phyloP scores from a whole-genome alignment of 2,797 vertebrate genomes.

The Oreonectes daqikongensis region DNA sequence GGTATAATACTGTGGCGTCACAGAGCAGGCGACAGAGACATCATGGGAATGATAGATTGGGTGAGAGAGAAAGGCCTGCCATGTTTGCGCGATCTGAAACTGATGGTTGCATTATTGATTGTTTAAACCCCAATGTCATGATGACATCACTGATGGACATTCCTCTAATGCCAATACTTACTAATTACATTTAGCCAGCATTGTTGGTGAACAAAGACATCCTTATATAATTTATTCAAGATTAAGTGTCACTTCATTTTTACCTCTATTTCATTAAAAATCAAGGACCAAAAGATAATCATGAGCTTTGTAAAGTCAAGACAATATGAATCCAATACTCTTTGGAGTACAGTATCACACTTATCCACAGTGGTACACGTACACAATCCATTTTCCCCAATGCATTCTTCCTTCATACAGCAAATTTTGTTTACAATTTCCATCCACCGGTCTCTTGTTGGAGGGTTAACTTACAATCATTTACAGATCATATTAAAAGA shows the following conservation, averaged over 20 bases:
- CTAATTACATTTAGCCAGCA: slow-evolving; percentile 34
- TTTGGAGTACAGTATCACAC: too few species aligned
- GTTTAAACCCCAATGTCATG: slow-evolving; percentile 42
- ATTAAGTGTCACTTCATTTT: not conserved
- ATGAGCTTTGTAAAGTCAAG: too few species aligned
- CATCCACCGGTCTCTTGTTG: too few species aligned
- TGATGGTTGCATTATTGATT: slow-evolving; percentile 37
- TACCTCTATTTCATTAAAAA: too few species aligned
- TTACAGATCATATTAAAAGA: too few species aligned
- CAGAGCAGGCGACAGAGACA: not conserved
- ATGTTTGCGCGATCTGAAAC: slow-evolving; percentile 30
- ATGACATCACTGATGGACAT: slow-evolving; percentile 12
- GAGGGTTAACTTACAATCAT: too few species aligned
- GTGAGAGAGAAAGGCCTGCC: slow-evolving; percentile 27
- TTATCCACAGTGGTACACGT: too few species aligned
- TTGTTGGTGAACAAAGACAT: slow-evolving; percentile 13
- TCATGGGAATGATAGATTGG: slow-evolving; percentile 55
- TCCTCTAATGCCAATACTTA: slow-evolving; percentile 4
- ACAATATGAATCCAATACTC: too few species aligned
- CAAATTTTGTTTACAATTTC: too few species aligned
- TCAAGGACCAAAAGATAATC: too few species aligned
- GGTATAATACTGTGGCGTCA: not conserved
- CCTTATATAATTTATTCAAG: slow-evolving; percentile 9
- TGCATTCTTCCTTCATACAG: too few species aligned
- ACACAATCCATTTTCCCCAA: too few species aligned